Evolutionary conservation across 2,113 vertebrate species (phyloP).

Genomic region (Stercorarius parasiticus): DNA sequence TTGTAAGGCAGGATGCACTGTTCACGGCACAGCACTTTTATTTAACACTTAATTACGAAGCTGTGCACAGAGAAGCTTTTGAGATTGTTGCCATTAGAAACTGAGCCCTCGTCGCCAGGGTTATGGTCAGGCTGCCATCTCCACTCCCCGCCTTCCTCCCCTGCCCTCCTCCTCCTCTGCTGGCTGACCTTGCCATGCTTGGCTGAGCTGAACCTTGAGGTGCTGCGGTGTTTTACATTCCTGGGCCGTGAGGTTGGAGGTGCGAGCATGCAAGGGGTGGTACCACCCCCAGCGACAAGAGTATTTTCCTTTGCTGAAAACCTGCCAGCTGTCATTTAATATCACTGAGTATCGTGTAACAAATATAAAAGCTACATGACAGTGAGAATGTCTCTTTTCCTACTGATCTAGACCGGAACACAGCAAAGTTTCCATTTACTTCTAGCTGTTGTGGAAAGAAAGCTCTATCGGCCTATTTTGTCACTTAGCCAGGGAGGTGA

Average conservation of each 20-base stretch:
- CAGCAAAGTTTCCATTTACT: constrained; percentile 63
- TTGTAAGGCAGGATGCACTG: constrained; percentile 38
- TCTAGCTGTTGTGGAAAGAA: constrained; percentile 49
- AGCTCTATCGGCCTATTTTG: constrained; percentile 58
- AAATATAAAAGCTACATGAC: constrained; percentile 34
- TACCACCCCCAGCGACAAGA: background rate
- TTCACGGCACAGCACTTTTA: constrained; percentile 38
- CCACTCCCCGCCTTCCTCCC: background rate
- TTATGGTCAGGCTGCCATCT: constrained; percentile 68
- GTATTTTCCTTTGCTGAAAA: constrained; percentile 7
- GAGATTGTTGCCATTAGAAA: constrained; percentile 84
- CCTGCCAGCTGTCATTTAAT: constrained; percentile 7
- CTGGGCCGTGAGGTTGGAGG: constrained; percentile 62
- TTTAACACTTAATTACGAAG: constrained; percentile 65
- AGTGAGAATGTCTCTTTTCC: background rate
- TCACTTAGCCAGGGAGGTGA: constrained; percentile 54
- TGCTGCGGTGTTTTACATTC: constrained; percentile 3
- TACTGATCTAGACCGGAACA: background rate
- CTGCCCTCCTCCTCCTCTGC: constrained; percentile 37
- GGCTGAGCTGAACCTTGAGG: constrained; percentile 77
- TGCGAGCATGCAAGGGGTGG: constrained; percentile 44
- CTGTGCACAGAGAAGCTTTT: constrained; percentile 64
- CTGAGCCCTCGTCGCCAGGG: constrained; percentile 50
- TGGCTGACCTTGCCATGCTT: constrained; percentile 77
- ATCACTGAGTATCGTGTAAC: background rate